These are phyloP conservation scores for Agrochola lychnidis DNA, from an alignment of 2,888 invertebrate species.

Conservation along the genomic window DNA sequence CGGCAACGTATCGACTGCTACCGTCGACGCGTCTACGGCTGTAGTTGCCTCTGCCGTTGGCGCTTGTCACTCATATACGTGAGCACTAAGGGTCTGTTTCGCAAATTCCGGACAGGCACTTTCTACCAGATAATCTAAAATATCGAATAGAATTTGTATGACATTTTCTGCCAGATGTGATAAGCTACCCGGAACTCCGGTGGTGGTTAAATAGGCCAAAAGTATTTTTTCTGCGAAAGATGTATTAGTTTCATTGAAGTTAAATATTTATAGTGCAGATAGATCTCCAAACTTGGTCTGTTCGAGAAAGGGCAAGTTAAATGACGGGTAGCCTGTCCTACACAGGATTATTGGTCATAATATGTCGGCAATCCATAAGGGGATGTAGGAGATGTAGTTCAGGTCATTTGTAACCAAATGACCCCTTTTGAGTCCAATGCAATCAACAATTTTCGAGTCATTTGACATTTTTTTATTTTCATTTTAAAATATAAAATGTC, in stretches of 20 bases:
- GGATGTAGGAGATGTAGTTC: too few species aligned
- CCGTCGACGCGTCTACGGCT: too few species aligned
- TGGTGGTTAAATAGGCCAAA: not conserved
- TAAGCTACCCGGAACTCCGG: not conserved
- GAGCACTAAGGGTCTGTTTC: not conserved
- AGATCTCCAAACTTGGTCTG: not conserved
- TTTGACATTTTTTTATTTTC: too few species aligned
- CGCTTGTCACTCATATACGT: too few species aligned
- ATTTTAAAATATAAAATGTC: too few species aligned
- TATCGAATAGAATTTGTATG: not conserved
- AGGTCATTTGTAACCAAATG: too few species aligned
- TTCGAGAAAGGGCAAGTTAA: not conserved
- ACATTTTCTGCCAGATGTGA: not conserved
- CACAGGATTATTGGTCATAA: too few species aligned
- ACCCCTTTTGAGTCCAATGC: too few species aligned
- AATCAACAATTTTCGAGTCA: too few species aligned
- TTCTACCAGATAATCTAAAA: not conserved
- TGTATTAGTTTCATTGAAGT: not conserved
- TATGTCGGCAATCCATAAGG: too few species aligned
- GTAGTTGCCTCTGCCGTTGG: too few species aligned
- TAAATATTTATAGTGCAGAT: slow-evolving; percentile 3
- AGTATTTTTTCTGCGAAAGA: not conserved
- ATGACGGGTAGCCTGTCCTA: not conserved
- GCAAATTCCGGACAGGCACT: not conserved
- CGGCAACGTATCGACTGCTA: too few species aligned